Percentiles rank a stretch among this genome's conserved stretches.
Conservation (phyloP, 2,797 vertebrate genomes). For the Acipenser transmontanus region DNA sequence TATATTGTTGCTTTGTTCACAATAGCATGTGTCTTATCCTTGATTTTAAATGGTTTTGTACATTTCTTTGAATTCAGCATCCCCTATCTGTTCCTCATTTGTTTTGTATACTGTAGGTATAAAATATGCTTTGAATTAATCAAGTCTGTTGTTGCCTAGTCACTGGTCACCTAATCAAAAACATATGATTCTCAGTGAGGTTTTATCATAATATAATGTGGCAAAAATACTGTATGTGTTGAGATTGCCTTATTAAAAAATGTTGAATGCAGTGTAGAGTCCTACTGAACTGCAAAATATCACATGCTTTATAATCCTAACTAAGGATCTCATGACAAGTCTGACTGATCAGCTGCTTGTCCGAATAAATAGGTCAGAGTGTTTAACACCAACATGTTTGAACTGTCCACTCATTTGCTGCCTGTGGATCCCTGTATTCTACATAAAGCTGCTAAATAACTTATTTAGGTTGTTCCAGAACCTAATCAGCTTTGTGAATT, state of each 20-base stretch:
- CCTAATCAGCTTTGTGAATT: too few species aligned
- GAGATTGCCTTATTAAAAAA: not conserved
- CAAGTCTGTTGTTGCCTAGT: not conserved
- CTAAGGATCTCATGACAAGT: constrained; percentile 40
- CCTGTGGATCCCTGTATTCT: too few species aligned
- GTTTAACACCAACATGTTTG: constrained; percentile 21
- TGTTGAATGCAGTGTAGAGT: constrained; percentile 1
- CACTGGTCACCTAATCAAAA: not conserved
- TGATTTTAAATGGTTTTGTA: too few species aligned
- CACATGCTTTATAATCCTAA: constrained; percentile 38
- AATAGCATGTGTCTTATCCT: too few species aligned
- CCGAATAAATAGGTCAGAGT: constrained; percentile 43
- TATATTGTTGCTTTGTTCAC: too few species aligned
- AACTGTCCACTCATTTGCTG: not conserved
- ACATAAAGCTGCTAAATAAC: too few species aligned
- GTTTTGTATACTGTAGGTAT: too few species aligned
- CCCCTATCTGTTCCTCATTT: too few species aligned
- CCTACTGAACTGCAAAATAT: constrained; percentile 13
- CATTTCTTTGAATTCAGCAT: too few species aligned
- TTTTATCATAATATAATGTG: not conserved
- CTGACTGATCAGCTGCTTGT: constrained; percentile 43
- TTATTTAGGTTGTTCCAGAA: too few species aligned
- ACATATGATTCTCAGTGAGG: constrained; percentile 5
- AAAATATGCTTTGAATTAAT: too few species aligned
- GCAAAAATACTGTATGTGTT: constrained; percentile 10